phyloP scores from a whole-genome alignment of 2,888 invertebrate genomes.

The Tipula vernalis region DNA sequence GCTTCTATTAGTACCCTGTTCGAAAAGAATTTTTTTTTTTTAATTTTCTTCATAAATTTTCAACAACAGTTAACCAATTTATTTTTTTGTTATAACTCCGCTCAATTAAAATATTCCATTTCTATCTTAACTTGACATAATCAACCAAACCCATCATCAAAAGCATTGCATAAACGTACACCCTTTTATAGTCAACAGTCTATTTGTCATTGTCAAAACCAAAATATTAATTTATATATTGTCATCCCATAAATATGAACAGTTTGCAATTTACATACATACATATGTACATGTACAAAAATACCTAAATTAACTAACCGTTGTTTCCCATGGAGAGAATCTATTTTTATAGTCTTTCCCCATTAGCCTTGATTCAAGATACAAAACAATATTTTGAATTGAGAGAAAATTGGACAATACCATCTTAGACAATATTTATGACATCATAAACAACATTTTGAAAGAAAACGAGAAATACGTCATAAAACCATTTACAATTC shows the following conservation, averaged over 20 bases:
- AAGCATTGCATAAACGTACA: background rate
- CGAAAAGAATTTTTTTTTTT: too few relatives aligned
- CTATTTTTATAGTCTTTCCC: background rate
- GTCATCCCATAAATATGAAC: background rate
- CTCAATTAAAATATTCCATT: background rate
- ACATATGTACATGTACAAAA: background rate
- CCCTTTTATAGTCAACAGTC: background rate
- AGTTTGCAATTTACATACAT: background rate
- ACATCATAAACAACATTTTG: background rate
- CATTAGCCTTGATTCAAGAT: background rate
- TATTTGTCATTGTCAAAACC: background rate
- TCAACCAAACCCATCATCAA: background rate
- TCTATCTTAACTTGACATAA: background rate
- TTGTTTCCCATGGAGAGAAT: background rate
- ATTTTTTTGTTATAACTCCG: background rate
- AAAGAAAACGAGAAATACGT: background rate
- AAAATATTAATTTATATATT: background rate
- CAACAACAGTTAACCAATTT: too few relatives aligned
- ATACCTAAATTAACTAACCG: background rate
- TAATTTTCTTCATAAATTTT: too few relatives aligned
- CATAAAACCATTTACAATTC: background rate
- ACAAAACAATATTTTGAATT: background rate
- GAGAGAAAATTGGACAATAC: background rate
- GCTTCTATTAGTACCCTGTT: too few relatives aligned
- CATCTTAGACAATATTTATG: background rate